These are phyloP conservation scores for Sturnira hondurensis DNA, from an alignment of 2,113 vertebrate species.

Conservation along the genomic window DNA sequence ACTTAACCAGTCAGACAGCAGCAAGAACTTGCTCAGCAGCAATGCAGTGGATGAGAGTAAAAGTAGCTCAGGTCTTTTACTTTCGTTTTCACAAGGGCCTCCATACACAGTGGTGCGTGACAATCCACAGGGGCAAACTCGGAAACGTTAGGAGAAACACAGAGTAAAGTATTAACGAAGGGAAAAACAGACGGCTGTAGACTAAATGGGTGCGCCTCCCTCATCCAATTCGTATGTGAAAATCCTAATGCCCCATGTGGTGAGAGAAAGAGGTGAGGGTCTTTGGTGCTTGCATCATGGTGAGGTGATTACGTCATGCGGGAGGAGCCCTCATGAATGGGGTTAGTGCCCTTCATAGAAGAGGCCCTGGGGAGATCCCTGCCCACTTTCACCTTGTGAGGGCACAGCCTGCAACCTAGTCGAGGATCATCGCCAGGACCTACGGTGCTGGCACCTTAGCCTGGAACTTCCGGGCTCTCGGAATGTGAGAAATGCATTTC, in stretches of 20 bases:
- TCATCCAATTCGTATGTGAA: not conserved
- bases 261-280: too few species aligned
- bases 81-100: slow-evolving; percentile 12
- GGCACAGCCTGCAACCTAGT: not conserved
- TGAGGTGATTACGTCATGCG: not conserved
- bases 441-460: not conserved
- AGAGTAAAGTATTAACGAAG: not conserved
- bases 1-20: slow-evolving; percentile 13
- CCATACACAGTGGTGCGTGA: not conserved
- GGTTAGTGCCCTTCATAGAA: not conserved
- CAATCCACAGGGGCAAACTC: not conserved
- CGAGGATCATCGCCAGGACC: not conserved
- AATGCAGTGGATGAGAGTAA: not conserved
- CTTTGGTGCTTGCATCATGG: not conserved
- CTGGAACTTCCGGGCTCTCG: not conserved
- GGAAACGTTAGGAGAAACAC: not conserved
- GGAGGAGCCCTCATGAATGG: not conserved
- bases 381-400: not conserved
- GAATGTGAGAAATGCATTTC: not conserved
- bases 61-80: not conserved
- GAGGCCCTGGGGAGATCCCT: not conserved
- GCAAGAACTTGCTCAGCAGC: not conserved
- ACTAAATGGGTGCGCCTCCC: not conserved
- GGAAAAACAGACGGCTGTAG: not conserved
- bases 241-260: not conserved